Base-by-base conservation (phyloP, 2,797 vertebrate species). In the Champsocephalus esox region DNA sequence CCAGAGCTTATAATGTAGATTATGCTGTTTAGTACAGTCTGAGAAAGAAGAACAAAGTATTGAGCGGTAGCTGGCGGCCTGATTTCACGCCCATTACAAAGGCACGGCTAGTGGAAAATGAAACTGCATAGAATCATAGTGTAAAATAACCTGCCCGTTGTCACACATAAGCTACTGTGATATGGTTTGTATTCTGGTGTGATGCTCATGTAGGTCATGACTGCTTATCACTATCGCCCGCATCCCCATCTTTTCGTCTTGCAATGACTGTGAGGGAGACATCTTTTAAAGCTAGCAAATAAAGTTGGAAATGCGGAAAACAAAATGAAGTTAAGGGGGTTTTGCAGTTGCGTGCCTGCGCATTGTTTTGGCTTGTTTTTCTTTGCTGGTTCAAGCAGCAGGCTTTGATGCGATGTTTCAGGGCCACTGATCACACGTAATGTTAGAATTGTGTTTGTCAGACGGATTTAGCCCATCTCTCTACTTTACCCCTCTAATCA, bases 11-110 rank as follows among this genome's bases (percentile, higher is more conserved):
- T 83, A 85, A 83, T 77, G 75, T 56, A 52, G 66, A 63, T 74
- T 74, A 74, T 0, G 55, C 81, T 84, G 81, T 81, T 87, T 77
- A 83, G 79, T 66, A 50, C 63, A 73, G 73, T 81, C 83, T 83
- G 81, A 81, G 77, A 87, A 80, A 58, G 63, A 52, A 72, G 44
- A 77, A 45, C 71, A 12, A 65, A 73, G 78, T 62, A 41, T 60
- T 10, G 51, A 76, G 73, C 66, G 7, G 34, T 48, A 64, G 77
- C 85, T 32, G 76, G 78, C 88, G 74, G 66, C 70, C 70, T 74
- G 84, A 88, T 93, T 93, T 92, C 89, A 90, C 89, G 86, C 80
- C 83, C 85, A 90, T 91, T 91, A 77, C 81, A 75, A 80, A 80
- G 66, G 50, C 84, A 63, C 43, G 66, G 85, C 79, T 54, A 78